Percentiles rank a stretch among this genome's conserved stretches.
Evolutionary conservation across 2,888 invertebrate genomes (phyloP).

Genomic region (Thalpophila matura): DNA sequence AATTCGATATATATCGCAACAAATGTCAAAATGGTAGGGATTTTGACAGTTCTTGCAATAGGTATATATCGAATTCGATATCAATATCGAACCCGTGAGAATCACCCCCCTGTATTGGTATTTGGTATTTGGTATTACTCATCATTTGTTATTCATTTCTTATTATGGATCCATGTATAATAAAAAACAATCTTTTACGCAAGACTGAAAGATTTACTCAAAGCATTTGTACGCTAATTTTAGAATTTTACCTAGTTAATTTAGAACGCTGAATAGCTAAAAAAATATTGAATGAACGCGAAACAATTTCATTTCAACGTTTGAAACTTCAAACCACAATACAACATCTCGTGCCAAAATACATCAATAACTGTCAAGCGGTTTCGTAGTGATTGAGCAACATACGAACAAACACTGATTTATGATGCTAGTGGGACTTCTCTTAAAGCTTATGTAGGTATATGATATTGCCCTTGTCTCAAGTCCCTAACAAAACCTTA

Average conservation of each 20-base stretch:
- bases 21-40: too few relatives aligned
- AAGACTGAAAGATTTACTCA: too few relatives aligned
- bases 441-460: conserved; percentile 14
- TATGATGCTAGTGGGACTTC: conserved; percentile 37
- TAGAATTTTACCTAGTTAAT: not conserved
- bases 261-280: not conserved
- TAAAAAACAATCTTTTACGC: too few relatives aligned
- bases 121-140: too few relatives aligned
- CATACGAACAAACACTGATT: conserved; percentile 43
- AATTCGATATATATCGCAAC: too few relatives aligned
- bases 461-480: conserved; percentile 39
- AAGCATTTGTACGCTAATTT: not conserved
- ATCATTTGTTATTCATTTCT: too few relatives aligned
- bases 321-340: conserved; percentile 23
- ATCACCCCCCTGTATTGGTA: too few relatives aligned
- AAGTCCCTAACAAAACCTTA: conserved; percentile 43
- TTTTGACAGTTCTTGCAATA: too few relatives aligned
- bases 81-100: too few relatives aligned
- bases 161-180: too few relatives aligned
- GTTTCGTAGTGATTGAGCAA: conserved; percentile 49
- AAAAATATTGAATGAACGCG: conserved; percentile 17
- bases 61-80: too few relatives aligned
- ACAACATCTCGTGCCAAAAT: conserved; percentile 45
- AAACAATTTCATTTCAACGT: conserved; percentile 14
- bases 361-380: conserved; percentile 54